Conservation (phyloP, 2,797 vertebrate species). For the Cossypha caffra region DNA sequence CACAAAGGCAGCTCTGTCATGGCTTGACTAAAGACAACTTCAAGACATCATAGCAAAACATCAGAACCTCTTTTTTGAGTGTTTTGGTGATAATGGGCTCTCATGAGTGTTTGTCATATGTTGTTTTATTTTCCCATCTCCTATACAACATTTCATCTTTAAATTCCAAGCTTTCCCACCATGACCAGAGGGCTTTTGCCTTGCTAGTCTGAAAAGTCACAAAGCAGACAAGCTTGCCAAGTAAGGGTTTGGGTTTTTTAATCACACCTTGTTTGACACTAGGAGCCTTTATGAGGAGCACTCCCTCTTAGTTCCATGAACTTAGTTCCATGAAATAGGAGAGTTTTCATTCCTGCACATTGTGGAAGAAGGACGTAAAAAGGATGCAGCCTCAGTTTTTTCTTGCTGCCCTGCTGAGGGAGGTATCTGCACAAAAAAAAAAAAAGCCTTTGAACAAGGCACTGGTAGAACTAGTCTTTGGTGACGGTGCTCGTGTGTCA, state of each 20-base stretch:
- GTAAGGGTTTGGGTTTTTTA: not conserved
- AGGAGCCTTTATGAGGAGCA: not conserved
- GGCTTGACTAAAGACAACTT: not conserved
- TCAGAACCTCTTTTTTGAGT: not conserved
- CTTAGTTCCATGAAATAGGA: not conserved
- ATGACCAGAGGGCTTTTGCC: not conserved
- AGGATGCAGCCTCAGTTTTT: not conserved
- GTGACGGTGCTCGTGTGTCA: not conserved
- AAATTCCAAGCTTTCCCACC: not conserved
- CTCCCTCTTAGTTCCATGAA: not conserved
- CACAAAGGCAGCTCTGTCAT: not conserved
- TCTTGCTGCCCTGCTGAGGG: not conserved
- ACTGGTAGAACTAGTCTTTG: not conserved
- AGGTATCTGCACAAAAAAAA: not conserved
- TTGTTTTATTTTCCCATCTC: not conserved
- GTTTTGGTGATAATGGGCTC: not conserved
- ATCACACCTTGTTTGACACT: not conserved
- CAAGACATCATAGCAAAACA: not conserved
- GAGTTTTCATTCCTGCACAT: not conserved
- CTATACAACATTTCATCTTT: not conserved
- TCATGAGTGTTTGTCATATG: not conserved
- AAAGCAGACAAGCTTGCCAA: not conserved
- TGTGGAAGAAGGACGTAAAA: not conserved
- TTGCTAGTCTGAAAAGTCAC: not conserved
- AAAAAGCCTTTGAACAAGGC: not conserved